These are phyloP conservation scores for Conus betulinus DNA, from an alignment of 1,140 invertebrate species.

Conservation along the genomic window DNA sequence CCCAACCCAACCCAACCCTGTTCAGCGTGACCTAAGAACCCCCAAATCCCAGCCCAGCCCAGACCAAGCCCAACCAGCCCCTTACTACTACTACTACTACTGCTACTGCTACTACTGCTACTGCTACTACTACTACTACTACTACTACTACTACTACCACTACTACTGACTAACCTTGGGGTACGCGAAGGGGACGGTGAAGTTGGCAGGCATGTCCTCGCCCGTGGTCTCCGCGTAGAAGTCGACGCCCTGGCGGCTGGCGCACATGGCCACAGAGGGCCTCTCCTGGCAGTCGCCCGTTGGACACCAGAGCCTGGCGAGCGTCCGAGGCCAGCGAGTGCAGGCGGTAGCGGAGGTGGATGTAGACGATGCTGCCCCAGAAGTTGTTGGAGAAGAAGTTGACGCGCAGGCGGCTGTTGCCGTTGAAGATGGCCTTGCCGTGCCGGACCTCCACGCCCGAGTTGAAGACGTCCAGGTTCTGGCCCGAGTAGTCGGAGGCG, in stretches of 20 bases:
- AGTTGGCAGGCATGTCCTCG: slow-evolving; percentile 24
- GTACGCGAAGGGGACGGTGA: slow-evolving; percentile 36
- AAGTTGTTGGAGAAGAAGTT: slow-evolving; percentile 46
- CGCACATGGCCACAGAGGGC: slow-evolving; percentile 42
- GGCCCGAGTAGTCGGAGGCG: slow-evolving; percentile 41
- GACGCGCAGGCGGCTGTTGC: slow-evolving; percentile 40
- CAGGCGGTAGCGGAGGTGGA: slow-evolving; percentile 35
- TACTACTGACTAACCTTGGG: not conserved
- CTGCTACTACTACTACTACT: too few relatives aligned
- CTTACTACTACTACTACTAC: too few relatives aligned
- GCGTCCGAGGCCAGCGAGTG: not conserved
- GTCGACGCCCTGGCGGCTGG: slow-evolving; percentile 71
- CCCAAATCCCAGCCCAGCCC: too few relatives aligned
- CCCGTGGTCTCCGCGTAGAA: slow-evolving; percentile 43
- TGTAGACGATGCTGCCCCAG: slow-evolving; percentile 41
- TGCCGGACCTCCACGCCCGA: slow-evolving; percentile 40
- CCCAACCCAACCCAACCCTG: too few relatives aligned
- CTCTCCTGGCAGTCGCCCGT: slow-evolving; percentile 49
- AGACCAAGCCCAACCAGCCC: too few relatives aligned
- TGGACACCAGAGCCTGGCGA: slow-evolving; percentile 41
- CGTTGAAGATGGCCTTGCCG: slow-evolving; percentile 51
- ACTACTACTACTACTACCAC: too few relatives aligned
- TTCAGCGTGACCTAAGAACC: too few relatives aligned
- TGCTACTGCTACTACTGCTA: too few relatives aligned
- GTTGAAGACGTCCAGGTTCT: slow-evolving; percentile 41